Evolutionary conservation across 1,140 invertebrate genomes (phyloP).

Genomic region (Plectrocnemia conspersa): DNA sequence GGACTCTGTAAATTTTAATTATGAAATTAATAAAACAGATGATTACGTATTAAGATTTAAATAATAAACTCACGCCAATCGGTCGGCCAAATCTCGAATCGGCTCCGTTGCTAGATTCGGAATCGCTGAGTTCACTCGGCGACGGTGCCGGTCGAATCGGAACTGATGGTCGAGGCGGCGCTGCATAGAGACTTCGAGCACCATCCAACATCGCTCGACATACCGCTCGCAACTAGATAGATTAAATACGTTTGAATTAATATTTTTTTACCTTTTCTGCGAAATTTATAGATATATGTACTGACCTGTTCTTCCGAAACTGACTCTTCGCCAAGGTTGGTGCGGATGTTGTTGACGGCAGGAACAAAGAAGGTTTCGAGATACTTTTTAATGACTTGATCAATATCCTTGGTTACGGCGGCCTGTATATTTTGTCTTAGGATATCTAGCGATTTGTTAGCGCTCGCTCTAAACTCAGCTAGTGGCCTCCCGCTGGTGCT

Average conservation of each 20-base stretch:
- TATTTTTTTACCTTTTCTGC: too few relatives aligned
- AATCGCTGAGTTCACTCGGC: constrained; percentile 52
- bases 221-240: constrained; percentile 52
- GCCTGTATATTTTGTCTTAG: constrained; percentile 69
- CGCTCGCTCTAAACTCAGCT: constrained; percentile 52
- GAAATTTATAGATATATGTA: constrained; percentile 12
- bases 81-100: constrained; percentile 44
- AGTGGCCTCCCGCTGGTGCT: constrained; percentile 51
- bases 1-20: constrained; percentile 47
- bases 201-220: constrained; percentile 75
- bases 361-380: constrained; percentile 74
- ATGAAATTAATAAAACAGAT: not conserved
- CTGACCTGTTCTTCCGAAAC: constrained; percentile 71
- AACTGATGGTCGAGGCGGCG: constrained; percentile 46
- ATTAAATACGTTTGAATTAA: constrained; percentile 10
- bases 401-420: constrained; percentile 72
- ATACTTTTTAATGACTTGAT: constrained; percentile 69
- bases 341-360: constrained; percentile 71
- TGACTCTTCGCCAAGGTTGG: constrained; percentile 68
- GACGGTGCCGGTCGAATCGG: constrained; percentile 43
- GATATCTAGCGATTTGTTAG: constrained; percentile 69
- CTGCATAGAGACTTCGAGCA: constrained; percentile 65
- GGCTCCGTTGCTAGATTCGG: constrained; percentile 44
- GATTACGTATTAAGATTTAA: not conserved
- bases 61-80: constrained; percentile 35